Base-by-base conservation (phyloP, 2,797 vertebrate genomes). In the Petrocephalus schoutedeni region DNA sequence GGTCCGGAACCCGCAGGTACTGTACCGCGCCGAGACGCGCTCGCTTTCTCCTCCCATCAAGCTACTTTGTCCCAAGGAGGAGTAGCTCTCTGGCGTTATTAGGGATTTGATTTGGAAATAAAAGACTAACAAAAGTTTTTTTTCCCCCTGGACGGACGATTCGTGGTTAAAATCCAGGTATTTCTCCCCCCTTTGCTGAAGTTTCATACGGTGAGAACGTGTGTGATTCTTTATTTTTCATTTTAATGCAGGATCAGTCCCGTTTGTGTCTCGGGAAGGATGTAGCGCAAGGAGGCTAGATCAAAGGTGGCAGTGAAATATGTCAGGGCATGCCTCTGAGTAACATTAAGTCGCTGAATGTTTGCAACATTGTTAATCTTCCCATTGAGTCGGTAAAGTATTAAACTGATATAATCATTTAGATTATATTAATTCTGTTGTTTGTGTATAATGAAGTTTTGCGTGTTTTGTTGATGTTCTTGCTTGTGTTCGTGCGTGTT, bases 91-190 rank as follows among this genome's bases (percentile, higher is more conserved):
- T 77, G 86, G 87, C 83, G 89, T 91, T 91, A 93, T 88, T 85
- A 83, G 61, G 84, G 91, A 88, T 89, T 90, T 88, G 32, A 41
- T 58, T 41, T 41, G 90, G 92, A 91, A 93, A 93, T 94, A 93
- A 92, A 92, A 90, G 92, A n/a, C n/a, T 28, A 89, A 92, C 90
- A 77, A 91, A 95, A 93, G 86, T 92, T 94, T 93, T 90, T 77
- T n/a, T 19, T n/a, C n/a, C n/a, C 36, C 16, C 71, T 86, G 67
- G 59, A 89, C 88, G 92, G 90, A 87, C 90, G 89, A 91, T 93
- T 92, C 91, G 95, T 95, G 94, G 93, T 91, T 93, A 92, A 92
- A 89, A 90, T 7, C 28, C 93, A 94, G 95, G 95, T 95, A 93
- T 93, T 57, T 12, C 49, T 53, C 16, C 71, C 16, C 16, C 36